Percentiles rank a stretch among this genome's conserved stretches.
Evolutionary conservation across 2,888 invertebrate genomes (phyloP).

Genomic region (Sturmia bella): DNA sequence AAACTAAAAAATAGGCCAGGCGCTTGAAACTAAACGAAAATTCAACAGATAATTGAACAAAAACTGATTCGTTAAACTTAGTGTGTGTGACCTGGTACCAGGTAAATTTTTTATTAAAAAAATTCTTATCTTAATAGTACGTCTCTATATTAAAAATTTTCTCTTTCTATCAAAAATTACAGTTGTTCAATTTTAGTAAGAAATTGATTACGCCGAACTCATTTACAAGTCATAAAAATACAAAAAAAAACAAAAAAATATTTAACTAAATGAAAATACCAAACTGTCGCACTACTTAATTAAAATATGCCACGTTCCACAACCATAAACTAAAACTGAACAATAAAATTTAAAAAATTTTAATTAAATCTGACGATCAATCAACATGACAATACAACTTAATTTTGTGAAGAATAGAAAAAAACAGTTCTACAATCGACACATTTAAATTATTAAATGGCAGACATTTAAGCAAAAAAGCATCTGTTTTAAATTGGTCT

Average conservation of each 20-base stretch:
- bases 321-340: slow-evolving; percentile 33
- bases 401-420: slow-evolving; percentile 22
- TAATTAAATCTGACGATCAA: slow-evolving; percentile 37
- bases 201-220: neutral
- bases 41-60: too few species aligned
- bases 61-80: too few species aligned
- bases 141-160: neutral
- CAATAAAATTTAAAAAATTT: slow-evolving; percentile 6
- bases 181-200: neutral
- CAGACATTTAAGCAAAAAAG: slow-evolving; percentile 37
- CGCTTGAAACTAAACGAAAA: too few species aligned
- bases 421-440: slow-evolving; percentile 18
- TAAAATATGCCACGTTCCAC: slow-evolving; percentile 36
- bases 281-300: slow-evolving; percentile 3
- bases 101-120: too few species aligned
- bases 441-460: slow-evolving; percentile 38
- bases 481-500: slow-evolving; percentile 45
- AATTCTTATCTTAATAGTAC: neutral
- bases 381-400: slow-evolving; percentile 55
- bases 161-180: neutral
- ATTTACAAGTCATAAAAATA: neutral
- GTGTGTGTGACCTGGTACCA: too few species aligned
- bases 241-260: neutral
- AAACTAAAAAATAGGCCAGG: too few species aligned
- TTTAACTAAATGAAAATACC: too few species aligned